Evolutionary conservation across 2,797 vertebrate genomes (phyloP).

Genomic region (Glossophaga mutica): DNA sequence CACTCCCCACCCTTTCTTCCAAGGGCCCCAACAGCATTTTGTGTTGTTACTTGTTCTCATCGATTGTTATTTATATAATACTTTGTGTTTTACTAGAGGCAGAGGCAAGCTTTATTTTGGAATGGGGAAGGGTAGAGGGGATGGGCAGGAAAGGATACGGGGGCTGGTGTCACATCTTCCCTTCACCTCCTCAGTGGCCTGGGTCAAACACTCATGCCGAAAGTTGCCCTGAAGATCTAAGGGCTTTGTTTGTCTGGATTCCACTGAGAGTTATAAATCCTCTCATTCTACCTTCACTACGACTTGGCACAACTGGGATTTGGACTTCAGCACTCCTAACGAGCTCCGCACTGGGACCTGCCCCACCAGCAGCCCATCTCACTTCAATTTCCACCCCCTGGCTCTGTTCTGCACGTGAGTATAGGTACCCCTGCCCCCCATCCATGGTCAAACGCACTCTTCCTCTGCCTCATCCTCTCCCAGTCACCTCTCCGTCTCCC

Average conservation of each 20-base stretch:
- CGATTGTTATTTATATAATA: not conserved
- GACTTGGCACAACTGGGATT: not conserved
- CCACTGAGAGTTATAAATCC: not conserved
- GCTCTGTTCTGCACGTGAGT: not conserved
- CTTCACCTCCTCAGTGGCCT: not conserved
- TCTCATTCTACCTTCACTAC: not conserved
- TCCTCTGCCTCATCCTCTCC: not conserved
- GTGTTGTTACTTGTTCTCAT: not conserved
- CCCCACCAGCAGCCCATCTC: not conserved
- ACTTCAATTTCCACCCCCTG: not conserved
- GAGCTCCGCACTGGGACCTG: not conserved
- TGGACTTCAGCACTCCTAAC: not conserved
- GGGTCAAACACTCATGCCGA: not conserved
- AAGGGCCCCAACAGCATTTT: not conserved
- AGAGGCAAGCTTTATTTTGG: not conserved
- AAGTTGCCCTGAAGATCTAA: not conserved
- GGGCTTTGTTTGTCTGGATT: not conserved
- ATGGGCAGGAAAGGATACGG: not conserved
- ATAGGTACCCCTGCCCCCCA: not conserved
- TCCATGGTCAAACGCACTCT: rapidly evolving
- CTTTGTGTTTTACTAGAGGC: not conserved
- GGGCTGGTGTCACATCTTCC: not conserved
- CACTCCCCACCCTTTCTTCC: not conserved
- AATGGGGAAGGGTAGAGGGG: not conserved
- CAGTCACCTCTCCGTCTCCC: not conserved